Conservation (phyloP, 2,113 vertebrate genomes). For the Axis porcinus region DNA sequence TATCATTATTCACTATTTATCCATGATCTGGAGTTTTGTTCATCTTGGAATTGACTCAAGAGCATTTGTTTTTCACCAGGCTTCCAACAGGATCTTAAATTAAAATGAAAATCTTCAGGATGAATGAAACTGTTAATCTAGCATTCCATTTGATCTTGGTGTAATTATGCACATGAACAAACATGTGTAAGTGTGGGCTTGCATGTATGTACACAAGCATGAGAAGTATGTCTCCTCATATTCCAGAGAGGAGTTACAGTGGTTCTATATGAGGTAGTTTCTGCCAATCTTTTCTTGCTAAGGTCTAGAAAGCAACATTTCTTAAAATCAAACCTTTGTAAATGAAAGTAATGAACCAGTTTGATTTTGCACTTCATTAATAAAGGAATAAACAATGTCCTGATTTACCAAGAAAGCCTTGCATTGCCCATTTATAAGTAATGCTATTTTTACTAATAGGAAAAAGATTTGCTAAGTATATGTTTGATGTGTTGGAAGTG, state of each 20-base stretch:
- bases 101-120: background rate
- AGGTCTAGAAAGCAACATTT: background rate
- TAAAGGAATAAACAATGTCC: background rate
- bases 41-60: slow-evolving; percentile 8
- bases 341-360: background rate
- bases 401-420: background rate
- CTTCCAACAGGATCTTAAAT: background rate
- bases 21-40: slow-evolving; percentile 42
- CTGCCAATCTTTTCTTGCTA: background rate
- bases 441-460: background rate
- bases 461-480: background rate
- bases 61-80: background rate
- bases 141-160: background rate
- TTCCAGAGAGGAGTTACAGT: background rate
- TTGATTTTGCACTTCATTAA: background rate
- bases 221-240: too few relatives aligned
- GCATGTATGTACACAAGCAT: too few relatives aligned
- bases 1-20: slow-evolving; percentile 64
- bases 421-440: background rate
- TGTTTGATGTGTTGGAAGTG: background rate
- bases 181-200: background rate
- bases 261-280: background rate
- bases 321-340: background rate
- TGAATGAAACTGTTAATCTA: background rate
- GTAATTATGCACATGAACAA: background rate